A percentile compares a stretch with the other conserved stretches of the same genome.
These are phyloP conservation scores for Zapus hudsonius DNA, from an alignment of 2,113 vertebrate genomes.

Conservation along the genomic window DNA sequence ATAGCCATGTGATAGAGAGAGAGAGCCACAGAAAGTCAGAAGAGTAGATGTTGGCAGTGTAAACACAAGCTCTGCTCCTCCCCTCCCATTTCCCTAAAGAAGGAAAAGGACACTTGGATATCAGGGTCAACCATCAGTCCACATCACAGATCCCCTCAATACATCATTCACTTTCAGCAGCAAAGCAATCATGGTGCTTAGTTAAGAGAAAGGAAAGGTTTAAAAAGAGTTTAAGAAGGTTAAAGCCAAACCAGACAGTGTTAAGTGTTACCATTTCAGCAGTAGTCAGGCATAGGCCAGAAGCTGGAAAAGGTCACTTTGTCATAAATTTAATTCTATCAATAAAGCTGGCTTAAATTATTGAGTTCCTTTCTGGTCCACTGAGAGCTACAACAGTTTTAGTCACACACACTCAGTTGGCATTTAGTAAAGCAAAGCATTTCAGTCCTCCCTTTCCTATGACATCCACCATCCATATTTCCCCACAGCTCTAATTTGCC, in stretches of 20 bases:
- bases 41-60: background rate
- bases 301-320: slow-evolving; percentile 50
- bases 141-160: background rate
- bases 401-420: background rate
- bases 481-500: background rate
- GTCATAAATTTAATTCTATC: slow-evolving; percentile 48
- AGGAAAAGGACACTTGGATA: background rate
- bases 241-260: background rate
- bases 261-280: slow-evolving; percentile 15
- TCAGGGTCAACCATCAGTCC: background rate
- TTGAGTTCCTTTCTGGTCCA: slow-evolving; percentile 51
- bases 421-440: slow-evolving; percentile 16
- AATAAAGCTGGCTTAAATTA: slow-evolving; percentile 42
- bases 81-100: background rate
- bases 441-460: slow-evolving; percentile 21
- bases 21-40: background rate
- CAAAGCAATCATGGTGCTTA: background rate
- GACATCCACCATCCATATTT: background rate
- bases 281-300: background rate
- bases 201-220: background rate
- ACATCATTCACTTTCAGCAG: background rate
- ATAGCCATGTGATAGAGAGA: background rate
- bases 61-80: background rate
- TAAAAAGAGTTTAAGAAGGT: background rate
- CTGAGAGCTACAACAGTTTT: background rate